Evolutionary conservation across 2,888 invertebrate genomes (phyloP), one percentile per base, ranked within the genome.

Genomic region (Patella depressa): DNA sequence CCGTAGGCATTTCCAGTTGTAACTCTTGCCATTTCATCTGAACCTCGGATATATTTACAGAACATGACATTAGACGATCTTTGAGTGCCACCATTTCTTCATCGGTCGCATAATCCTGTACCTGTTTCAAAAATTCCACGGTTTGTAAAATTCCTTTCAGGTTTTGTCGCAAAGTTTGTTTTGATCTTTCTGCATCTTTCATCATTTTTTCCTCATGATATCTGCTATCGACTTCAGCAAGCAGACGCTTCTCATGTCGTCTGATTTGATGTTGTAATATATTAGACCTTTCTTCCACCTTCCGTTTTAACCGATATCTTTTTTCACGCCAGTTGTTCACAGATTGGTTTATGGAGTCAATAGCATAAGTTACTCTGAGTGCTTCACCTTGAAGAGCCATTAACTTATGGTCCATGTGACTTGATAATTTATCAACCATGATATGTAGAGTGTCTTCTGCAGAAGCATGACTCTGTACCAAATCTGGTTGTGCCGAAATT

Each of bases 241-340:
- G 71, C n/a, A 87, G 80, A 74, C 82, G 79, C 73, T 84, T 78
- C 76, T 88, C 88, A 65, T 83, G 81, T 3, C 80, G 76, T 73
- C 83, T 81, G 17, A 87, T 81, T 65, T 80, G 78, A 69, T 84
- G 82, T 75, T 87, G 86, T 11, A 87, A 82, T 72, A 83, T 81
- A 9, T 80, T 71, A 9, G 86, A 85, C 55, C 86, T 79, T 2
- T 83, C 75, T 78, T 85, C 83, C 11, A 88, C 84, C 45, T 80
- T 80, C 0, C 77, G 53, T 17, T 80, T 77, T 4, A 83, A 76
- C 69, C 83, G 84, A 53, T 79, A 69, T 71, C 84, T 83, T 24
- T 81, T 73, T 29, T 81, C 81, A 34, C 84, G 82, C 80, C 86
- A 83, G 45, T 78, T 78, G 34, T 76, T 79, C 45, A 82, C 81